Conservation (phyloP, 2,888 invertebrate species). For the Thecocarcelia acutangulata region DNA sequence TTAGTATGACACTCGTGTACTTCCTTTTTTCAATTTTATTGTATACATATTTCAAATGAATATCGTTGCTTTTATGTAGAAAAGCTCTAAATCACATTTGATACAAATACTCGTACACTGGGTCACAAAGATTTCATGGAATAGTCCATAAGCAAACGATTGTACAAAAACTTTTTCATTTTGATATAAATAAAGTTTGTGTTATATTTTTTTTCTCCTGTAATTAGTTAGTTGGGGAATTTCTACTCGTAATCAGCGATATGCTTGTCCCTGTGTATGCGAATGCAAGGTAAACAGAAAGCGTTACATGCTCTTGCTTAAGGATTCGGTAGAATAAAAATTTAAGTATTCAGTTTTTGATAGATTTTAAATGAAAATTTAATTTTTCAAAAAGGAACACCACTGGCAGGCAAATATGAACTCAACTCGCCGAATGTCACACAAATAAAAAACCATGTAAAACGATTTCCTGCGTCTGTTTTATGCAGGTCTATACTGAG, state of each 20-base stretch:
- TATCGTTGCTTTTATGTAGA: no score
- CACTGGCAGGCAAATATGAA: slow-evolving; percentile 32
- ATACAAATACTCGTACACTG: no score
- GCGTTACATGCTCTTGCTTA: not conserved
- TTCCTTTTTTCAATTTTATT: not conserved
- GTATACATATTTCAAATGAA: no score
- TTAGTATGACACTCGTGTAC: slow-evolving; percentile 39
- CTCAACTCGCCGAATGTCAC: not conserved
- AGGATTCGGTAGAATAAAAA: slow-evolving; percentile 2
- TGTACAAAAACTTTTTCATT: no score
- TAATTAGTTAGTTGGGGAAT: no score
- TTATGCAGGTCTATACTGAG: slow-evolving; percentile 7
- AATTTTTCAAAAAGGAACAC: slow-evolving; percentile 52
- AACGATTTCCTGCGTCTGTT: slow-evolving; percentile 24
- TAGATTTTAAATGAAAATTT: slow-evolving; percentile 69
- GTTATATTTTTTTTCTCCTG: not conserved
- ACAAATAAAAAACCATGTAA: slow-evolving; percentile 12
- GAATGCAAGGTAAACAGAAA: slow-evolving; percentile 30
- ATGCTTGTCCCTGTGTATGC: slow-evolving; percentile 16
- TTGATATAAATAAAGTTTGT: no score
- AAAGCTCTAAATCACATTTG: no score
- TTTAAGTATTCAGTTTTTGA: slow-evolving; percentile 50
- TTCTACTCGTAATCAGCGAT: no score
- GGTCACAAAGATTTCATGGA: no score
- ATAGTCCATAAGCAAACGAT: no score